phyloP scores from a whole-genome alignment of 1,140 invertebrate genomes.

The Coelopa frigida region DNA sequence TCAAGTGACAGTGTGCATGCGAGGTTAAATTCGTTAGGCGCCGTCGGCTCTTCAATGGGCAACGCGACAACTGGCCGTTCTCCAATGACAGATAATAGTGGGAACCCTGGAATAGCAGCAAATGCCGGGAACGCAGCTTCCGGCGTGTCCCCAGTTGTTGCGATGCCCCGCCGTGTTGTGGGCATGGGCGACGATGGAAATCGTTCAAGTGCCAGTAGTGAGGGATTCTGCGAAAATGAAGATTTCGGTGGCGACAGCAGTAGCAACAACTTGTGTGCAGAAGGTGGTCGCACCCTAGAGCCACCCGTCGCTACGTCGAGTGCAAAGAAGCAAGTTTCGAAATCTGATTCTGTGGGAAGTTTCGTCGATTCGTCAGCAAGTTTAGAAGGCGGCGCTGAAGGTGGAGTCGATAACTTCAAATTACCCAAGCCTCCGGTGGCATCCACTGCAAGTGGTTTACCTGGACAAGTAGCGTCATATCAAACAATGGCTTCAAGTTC shows the following conservation, averaged over 20 bases:
- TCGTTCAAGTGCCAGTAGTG: conserved; percentile 85
- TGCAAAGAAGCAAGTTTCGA: conserved; percentile 26
- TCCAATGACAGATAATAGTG: background rate
- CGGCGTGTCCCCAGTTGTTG: background rate
- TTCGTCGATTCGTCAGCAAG: conserved; percentile 24
- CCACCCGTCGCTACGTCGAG: conserved; percentile 15
- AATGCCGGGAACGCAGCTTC: background rate
- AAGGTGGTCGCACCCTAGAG: conserved; percentile 16
- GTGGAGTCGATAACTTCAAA: conserved; percentile 11
- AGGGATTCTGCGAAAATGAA: conserved; percentile 93
- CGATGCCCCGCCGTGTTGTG: conserved; percentile 1
- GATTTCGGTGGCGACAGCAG: conserved; percentile 55
- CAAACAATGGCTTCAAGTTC: conserved; percentile 12
- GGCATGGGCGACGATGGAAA: conserved; percentile 59
- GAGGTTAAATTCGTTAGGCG: conserved; percentile 26
- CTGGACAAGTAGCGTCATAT: conserved; percentile 7
- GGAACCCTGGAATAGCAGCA: background rate
- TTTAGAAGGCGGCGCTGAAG: conserved; percentile 13
- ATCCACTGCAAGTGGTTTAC: conserved; percentile 8
- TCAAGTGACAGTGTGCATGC: conserved; percentile 25
- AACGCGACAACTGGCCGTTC: too few species aligned
- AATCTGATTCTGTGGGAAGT: conserved; percentile 35
- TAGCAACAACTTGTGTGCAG: conserved; percentile 36
- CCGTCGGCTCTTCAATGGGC: too few species aligned
- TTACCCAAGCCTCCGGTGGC: conserved; percentile 16